Evolutionary conservation across 2,113 vertebrate species (phyloP), one percentile per base, ranked within the genome.

Genomic region (Pteropus alecto): DNA sequence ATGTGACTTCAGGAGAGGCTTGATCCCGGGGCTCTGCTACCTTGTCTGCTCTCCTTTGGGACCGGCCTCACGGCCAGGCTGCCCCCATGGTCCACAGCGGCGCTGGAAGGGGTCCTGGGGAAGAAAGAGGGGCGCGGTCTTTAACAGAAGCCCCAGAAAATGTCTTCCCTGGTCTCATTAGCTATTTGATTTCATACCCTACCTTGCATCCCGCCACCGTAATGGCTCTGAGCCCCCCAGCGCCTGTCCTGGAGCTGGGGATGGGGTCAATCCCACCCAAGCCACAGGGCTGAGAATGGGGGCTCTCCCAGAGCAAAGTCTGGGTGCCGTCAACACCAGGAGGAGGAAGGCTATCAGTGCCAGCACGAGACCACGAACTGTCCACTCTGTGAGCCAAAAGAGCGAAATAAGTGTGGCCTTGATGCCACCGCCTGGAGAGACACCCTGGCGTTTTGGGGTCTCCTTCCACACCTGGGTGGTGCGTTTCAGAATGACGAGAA

Each of bases 1-100:
- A n/a, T n/a, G n/a, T n/a, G n/a, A n/a, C n/a, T n/a, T n/a, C n/a
- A 90, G 86, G 93, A 46, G 46, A 28, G 68, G 60, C 58, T 76
- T 2, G 33, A 26, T 51, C 77, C 43, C n/a, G 0, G 65, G 38
- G 63, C 16, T 46, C 82, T 9, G 19, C 14, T 14, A 7, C 51
- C 61, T 13, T 6, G 15, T 46, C 82, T 9, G 19, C 19, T 18
- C 6, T 35, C 61, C 10, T 6, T 11, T 43, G 41, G 26, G 35
- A 3, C 54, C 10, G 24, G 35, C 61, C 78, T 68, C 5, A 0
- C 1, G 6, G 43, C 56, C 41, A 10, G 48, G 22, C 35, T 18
- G 16, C 3, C 7, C 30, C 71, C 0, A 2, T 21, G 58, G 7
- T 41, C 12, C 56, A 58, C 56, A 51, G 56, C 22, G 22, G 56